These are phyloP conservation scores for Clarias macrocephalus DNA, from an alignment of 2,113 vertebrate species.

Conservation along the genomic window DNA sequence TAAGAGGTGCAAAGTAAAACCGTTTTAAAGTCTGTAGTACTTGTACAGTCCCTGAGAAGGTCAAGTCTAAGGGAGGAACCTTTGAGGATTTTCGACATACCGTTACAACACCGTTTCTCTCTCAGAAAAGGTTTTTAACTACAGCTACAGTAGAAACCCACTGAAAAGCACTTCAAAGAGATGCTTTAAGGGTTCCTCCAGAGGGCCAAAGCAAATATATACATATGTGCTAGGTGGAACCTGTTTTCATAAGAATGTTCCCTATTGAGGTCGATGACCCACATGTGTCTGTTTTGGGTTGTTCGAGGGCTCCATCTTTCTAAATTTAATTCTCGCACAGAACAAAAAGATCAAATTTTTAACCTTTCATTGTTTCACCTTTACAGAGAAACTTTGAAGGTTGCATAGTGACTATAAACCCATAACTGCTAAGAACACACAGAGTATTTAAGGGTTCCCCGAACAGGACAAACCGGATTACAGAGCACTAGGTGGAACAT, in stretches of 20 bases:
- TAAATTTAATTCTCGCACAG: background rate
- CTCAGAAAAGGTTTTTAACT: background rate
- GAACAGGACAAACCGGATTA: background rate
- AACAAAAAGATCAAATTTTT: background rate
- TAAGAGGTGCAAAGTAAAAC: background rate
- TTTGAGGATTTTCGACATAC: background rate
- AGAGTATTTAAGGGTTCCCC: background rate
- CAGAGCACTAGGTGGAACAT: background rate
- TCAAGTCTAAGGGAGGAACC: background rate
- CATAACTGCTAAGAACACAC: background rate
- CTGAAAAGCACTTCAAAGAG: background rate
- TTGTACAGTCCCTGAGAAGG: background rate
- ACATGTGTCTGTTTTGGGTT: background rate
- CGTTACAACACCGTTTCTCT: background rate
- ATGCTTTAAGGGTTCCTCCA: background rate
- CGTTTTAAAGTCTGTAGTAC: background rate
- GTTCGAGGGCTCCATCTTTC: background rate
- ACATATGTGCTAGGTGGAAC: background rate
- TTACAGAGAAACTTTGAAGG: background rate
- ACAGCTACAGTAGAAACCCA: background rate
- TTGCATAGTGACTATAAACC: background rate
- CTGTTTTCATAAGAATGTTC: background rate
- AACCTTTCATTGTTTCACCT: background rate
- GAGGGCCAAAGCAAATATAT: background rate
- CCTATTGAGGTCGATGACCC: background rate